A percentile compares a stretch with the other conserved stretches of the same genome.
These are phyloP conservation scores for Benitochromis conjunctus DNA, from an alignment of 2,113 vertebrate species.

Conservation along the genomic window DNA sequence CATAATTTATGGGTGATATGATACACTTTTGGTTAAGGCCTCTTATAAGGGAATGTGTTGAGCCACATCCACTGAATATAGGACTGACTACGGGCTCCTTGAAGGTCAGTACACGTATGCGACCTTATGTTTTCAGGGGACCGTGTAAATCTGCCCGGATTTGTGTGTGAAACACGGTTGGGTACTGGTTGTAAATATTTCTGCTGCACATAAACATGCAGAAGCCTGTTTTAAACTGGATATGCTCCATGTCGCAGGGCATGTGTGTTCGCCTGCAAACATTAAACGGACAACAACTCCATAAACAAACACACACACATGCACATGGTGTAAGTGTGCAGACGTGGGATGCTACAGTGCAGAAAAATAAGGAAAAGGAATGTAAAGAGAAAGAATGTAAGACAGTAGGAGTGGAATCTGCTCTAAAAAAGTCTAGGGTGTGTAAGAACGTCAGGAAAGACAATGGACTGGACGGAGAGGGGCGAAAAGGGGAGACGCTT, in stretches of 20 bases:
- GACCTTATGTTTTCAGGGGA: constrained; percentile 22
- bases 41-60: background rate
- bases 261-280: constrained; percentile 12
- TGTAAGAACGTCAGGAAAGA: constrained; percentile 55
- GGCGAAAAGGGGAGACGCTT: background rate
- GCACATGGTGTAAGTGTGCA: background rate
- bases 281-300: background rate
- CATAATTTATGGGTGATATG: background rate
- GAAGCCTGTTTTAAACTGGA: constrained; percentile 4
- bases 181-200: constrained; percentile 63
- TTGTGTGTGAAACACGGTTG: constrained; percentile 33
- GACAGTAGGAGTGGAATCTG: background rate
- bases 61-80: background rate
- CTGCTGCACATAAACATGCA: constrained; percentile 54
- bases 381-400: constrained; percentile 2
- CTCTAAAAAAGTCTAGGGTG: constrained; percentile 30
- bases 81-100: background rate
- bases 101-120: constrained; percentile 5
- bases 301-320: background rate
- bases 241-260: background rate
- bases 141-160: constrained; percentile 14
- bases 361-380: background rate
- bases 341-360: background rate
- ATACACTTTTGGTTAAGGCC: background rate
- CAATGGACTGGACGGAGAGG: constrained; percentile 40